A percentile compares a stretch with the other conserved stretches of the same genome.
These are phyloP conservation scores for Centrocercus urophasianus DNA, from an alignment of 2,113 vertebrate genomes.

Conservation along the genomic window DNA sequence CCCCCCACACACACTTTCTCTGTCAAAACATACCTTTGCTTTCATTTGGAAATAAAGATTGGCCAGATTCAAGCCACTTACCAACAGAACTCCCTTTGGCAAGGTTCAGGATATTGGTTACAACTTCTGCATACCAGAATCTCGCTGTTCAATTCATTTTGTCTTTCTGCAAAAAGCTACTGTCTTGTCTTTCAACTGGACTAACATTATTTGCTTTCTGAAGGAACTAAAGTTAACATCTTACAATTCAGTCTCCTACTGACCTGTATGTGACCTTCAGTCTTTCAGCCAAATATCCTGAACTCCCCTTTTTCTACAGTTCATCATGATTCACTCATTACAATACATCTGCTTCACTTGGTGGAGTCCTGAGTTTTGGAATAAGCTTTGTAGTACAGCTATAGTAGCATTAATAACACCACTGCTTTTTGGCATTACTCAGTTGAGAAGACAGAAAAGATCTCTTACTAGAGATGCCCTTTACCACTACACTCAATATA, in stretches of 20 bases:
- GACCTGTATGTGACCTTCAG: background rate
- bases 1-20: background rate
- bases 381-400: background rate
- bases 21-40: background rate
- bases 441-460: background rate
- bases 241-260: background rate
- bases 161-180: background rate
- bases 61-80: background rate
- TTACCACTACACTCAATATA: background rate
- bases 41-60: background rate
- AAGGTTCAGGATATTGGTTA: background rate
- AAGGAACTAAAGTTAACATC: background rate
- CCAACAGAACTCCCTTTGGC: background rate
- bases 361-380: background rate
- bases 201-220: background rate
- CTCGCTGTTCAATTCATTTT: background rate
- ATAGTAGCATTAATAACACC: background rate
- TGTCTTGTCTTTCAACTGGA: background rate
- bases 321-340: background rate
- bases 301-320: background rate
- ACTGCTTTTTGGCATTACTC: background rate
- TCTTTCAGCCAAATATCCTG: background rate
- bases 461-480: background rate
- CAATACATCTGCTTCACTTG: background rate
- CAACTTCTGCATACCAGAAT: background rate